Evolutionary conservation across 2,797 vertebrate genomes (phyloP), one percentile per base, ranked within the genome.

Genomic region (Nyctalus aviator): DNA sequence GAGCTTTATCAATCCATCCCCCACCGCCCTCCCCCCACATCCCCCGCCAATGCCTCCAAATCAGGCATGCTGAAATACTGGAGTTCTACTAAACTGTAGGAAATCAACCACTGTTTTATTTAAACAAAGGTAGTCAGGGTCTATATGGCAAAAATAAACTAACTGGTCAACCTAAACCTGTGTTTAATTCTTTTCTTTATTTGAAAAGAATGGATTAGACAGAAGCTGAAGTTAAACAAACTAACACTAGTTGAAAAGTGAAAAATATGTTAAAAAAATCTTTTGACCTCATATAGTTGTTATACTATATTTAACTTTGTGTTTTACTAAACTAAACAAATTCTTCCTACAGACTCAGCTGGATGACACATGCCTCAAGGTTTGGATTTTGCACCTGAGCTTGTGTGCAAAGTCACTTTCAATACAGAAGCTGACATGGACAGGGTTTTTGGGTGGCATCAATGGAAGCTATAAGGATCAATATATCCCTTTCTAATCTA

Each of bases 301-400:
- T 73, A 78, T 4, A 90, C 5, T 76, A 21, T 50, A 90, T 84
- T 94, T 85, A 93, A 96, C 25, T 90, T 93, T 0, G 0, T n/a
- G 27, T 82, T 93, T 94, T 86, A 27, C 48, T 92, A 86, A 93
- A 76, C 50, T 12, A 79, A 85, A 93, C 25, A 71, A 92, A 75
- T 79, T 68, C 25, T 91, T 78, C 35, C 69, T 57, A n/a, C 10
- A 78, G 27, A 77, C n/a, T 72, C 66, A 73, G 46, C n/a, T 73
- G 91, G 75, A 73, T 3, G 4, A 71, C 79, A 62, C 41, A 46
- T 14, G 23, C 53, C 66, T 83, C 35, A 2, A 66, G 68, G 64
- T 66, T 88, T 27, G 35, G 59, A n/a, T 85, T 94, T 48, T 79
- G 15, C 46, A 25, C 27, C 35, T 55, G 23, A 71, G 32, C 88